Conservation (phyloP, 2,888 invertebrate genomes). For the Tetropium fuscum region DNA sequence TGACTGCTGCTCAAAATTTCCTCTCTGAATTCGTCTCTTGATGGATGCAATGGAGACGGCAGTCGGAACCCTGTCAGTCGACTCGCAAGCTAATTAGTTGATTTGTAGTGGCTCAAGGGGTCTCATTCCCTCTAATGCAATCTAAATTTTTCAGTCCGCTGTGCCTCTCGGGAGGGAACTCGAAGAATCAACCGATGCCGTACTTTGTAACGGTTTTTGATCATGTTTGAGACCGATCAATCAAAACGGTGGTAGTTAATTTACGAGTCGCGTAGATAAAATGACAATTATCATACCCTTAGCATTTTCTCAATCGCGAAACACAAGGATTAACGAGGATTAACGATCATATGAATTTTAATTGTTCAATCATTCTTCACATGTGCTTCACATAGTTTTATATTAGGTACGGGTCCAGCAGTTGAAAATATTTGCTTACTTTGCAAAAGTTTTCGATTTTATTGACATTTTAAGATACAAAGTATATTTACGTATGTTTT, state of each 20-base stretch:
- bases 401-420: too few relatives aligned
- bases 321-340: too few relatives aligned
- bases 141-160: slow-evolving; percentile 67
- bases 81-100: slow-evolving; percentile 67
- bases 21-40: slow-evolving; percentile 4
- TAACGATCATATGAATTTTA: too few relatives aligned
- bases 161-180: slow-evolving; percentile 58
- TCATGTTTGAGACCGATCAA: slow-evolving; percentile 44
- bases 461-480: too few relatives aligned
- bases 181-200: slow-evolving; percentile 54
- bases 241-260: slow-evolving; percentile 34
- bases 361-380: too few relatives aligned
- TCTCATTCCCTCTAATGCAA: slow-evolving; percentile 67
- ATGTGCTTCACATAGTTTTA: too few relatives aligned
- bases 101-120: slow-evolving; percentile 68
- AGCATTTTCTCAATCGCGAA: too few relatives aligned
- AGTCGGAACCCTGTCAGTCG: slow-evolving; percentile 53
- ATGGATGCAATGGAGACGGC: slow-evolving; percentile 45
- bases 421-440: too few relatives aligned
- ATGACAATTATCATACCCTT: slow-evolving; percentile 8
- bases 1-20: neutral
- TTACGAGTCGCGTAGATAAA: slow-evolving; percentile 16
- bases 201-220: slow-evolving; percentile 42
- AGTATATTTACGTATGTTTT: too few relatives aligned
- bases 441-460: too few relatives aligned